phyloP scores from a whole-genome alignment of 92 coral and sea anemone species.

The Epizoanthus fatuus region DNA sequence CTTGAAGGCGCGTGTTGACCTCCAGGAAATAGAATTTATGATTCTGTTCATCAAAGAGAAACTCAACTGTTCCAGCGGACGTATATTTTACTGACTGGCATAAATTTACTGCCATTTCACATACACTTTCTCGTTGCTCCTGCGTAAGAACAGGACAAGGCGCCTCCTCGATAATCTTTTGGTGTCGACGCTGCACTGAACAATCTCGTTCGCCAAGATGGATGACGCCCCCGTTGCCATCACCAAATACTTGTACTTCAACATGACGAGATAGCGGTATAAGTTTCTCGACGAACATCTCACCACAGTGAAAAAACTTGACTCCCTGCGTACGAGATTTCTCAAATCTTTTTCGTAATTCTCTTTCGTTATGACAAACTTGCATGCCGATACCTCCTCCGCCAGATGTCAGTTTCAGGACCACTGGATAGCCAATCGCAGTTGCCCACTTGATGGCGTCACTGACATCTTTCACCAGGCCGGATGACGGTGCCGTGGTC shows the following conservation, averaged over 20 bases:
- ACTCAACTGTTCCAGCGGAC: conserved; percentile 79
- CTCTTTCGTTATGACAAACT: conserved; percentile 37
- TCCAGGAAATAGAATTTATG: conserved; percentile 62
- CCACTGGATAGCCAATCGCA: conserved; percentile 68
- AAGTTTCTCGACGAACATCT: conserved; percentile 59
- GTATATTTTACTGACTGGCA: conserved; percentile 49
- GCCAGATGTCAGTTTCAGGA: conserved; percentile 57
- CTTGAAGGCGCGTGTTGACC: conserved; percentile 76
- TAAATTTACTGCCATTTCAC: conserved; percentile 63
- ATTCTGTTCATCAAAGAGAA: conserved; percentile 55
- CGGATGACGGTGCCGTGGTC: conserved; percentile 55
- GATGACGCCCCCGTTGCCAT: conserved; percentile 69
- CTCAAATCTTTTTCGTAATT: conserved; percentile 47
- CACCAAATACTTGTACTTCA: conserved; percentile 80
- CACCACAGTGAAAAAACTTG: conserved; percentile 56
- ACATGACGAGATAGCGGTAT: conserved; percentile 62
- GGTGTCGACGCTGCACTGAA: conserved; percentile 74
- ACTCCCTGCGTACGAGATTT: conserved; percentile 27
- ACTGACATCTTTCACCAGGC: conserved; percentile 26
- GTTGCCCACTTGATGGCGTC: conserved; percentile 56
- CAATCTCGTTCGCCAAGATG: conserved; percentile 78
- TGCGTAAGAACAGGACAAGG: conserved; percentile 60
- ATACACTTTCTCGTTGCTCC: conserved; percentile 48
- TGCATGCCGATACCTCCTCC: conserved; percentile 81
- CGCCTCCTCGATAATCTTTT: conserved; percentile 76